Conservation (phyloP, 2,888 invertebrate species). For the Agriopis leucophaearia region DNA sequence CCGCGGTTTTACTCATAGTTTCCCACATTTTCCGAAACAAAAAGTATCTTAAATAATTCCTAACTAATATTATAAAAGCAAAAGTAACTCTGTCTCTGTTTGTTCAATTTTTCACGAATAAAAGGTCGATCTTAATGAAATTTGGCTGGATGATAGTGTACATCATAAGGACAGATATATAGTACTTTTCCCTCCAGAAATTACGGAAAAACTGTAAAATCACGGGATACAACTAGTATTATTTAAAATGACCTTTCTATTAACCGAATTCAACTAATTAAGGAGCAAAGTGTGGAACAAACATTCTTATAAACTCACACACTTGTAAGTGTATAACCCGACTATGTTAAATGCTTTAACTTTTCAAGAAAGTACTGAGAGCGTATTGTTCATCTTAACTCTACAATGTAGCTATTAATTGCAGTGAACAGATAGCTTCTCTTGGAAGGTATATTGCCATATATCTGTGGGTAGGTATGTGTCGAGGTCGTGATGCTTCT, state of each 20-base stretch:
- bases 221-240: too few species aligned
- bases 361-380: constrained; percentile 52
- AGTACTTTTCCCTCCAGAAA: too few species aligned
- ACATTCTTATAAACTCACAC: neutral
- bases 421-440: constrained; percentile 54
- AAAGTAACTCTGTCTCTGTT: too few species aligned
- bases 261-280: neutral
- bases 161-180: too few species aligned
- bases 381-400: constrained; percentile 51
- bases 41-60: neutral
- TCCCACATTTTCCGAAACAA: neutral
- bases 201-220: too few species aligned
- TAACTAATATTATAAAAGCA: too few species aligned
- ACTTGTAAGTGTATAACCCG: constrained; percentile 57
- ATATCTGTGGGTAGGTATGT: constrained; percentile 55
- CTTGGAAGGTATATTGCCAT: constrained; percentile 70
- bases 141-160: too few species aligned
- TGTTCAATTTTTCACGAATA: too few species aligned
- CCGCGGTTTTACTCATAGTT: neutral
- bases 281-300: neutral
- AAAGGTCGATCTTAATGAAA: too few species aligned
- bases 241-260: too few species aligned
- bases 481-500: constrained; percentile 66
- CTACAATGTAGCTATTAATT: constrained; percentile 63
- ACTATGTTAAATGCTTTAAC: constrained; percentile 51